Evolutionary conservation across 2,797 vertebrate genomes (phyloP).

Genomic region (Ptychobarbus kaznakovi): DNA sequence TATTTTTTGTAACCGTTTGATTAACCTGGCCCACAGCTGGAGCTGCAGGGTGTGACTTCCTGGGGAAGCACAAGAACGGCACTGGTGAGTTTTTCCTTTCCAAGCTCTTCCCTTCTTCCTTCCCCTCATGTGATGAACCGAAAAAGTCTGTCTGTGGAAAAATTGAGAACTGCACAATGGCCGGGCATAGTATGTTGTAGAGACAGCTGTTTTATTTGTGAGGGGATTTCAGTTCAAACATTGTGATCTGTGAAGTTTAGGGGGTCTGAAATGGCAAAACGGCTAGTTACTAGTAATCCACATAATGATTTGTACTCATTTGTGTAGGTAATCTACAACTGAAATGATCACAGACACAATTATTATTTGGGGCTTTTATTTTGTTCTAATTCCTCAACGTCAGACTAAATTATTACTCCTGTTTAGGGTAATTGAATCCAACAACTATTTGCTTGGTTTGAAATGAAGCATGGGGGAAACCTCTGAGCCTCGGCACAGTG

Average conservation of each 20-base stretch:
- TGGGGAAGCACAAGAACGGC: slow-evolving; percentile 89
- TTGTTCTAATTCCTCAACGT: slow-evolving; percentile 27
- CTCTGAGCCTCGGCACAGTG: slow-evolving; percentile 66
- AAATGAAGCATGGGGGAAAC: slow-evolving; percentile 70
- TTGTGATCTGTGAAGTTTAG: neutral
- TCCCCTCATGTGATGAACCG: slow-evolving; percentile 46
- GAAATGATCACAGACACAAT: neutral
- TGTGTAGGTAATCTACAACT: neutral
- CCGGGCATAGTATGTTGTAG: neutral
- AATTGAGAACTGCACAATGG: slow-evolving; percentile 31
- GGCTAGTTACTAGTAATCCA: neutral
- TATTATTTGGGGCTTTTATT: slow-evolving; percentile 59
- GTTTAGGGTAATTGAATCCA: slow-evolving; percentile 72
- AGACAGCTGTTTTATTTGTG: neutral
- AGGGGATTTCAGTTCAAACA: neutral
- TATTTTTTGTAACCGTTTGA: slow-evolving; percentile 79
- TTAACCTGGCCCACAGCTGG: slow-evolving; percentile 90
- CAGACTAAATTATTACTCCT: slow-evolving; percentile 61
- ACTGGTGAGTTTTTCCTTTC: slow-evolving; percentile 89
- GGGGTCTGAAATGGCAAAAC: neutral
- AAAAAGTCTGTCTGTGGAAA: slow-evolving; percentile 58
- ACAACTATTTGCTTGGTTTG: slow-evolving; percentile 69
- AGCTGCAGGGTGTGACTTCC: slow-evolving; percentile 93
- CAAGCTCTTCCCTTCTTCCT: slow-evolving; percentile 64
- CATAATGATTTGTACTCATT: neutral